These are phyloP conservation scores for Falco cherrug DNA, from an alignment of 2,797 vertebrate genomes.

Conservation along the genomic window DNA sequence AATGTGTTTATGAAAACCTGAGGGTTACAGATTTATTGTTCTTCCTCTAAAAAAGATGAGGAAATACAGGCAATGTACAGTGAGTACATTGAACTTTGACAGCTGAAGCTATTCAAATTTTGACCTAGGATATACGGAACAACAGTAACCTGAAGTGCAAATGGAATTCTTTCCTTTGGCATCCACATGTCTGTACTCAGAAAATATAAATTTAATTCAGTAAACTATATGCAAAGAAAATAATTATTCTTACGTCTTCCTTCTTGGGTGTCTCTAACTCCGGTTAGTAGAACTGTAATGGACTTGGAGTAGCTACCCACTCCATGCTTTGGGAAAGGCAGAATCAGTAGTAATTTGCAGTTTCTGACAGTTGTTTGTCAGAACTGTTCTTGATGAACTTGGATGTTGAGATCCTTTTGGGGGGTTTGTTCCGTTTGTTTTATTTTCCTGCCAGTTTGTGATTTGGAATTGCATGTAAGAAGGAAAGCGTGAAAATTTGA, in stretches of 20 bases:
- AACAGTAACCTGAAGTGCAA: not conserved
- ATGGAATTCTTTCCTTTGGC: not conserved
- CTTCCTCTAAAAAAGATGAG: not conserved
- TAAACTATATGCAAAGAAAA: not conserved
- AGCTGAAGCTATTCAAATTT: not conserved
- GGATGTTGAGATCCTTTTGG: not conserved
- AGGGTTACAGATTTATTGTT: not conserved
- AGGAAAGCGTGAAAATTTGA: not conserved
- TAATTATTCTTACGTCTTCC: not conserved
- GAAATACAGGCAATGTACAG: rapidly evolving
- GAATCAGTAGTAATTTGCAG: not conserved
- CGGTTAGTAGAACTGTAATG: not conserved
- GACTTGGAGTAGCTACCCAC: not conserved
- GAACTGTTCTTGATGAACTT: not conserved
- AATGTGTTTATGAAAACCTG: not conserved
- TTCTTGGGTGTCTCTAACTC: not conserved
- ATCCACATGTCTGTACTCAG: not conserved
- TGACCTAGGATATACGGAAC: not conserved
- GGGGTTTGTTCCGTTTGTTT: not conserved
- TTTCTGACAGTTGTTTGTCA: not conserved
- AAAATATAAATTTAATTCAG: not conserved
- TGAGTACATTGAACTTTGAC: not conserved
- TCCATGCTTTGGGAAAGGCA: not conserved
- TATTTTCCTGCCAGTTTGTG: not conserved
- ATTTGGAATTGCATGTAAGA: not conserved